A percentile compares a stretch with the other conserved stretches of the same genome.
Conservation (phyloP, 2,113 vertebrate species). For the Hemiprocne comata region DNA sequence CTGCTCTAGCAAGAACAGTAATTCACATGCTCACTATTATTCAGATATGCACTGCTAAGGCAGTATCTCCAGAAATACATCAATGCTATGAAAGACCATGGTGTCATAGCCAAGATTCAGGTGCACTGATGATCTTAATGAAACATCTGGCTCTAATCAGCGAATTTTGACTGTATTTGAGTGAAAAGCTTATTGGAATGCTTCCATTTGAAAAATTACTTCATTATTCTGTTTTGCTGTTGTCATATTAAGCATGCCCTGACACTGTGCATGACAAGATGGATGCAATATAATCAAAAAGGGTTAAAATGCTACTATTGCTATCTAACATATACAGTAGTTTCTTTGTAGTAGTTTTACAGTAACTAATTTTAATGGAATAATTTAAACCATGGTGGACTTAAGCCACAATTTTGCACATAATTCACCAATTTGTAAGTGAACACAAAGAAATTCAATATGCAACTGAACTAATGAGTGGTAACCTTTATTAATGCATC, state of each 20-base stretch:
- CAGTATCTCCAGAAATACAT: background rate
- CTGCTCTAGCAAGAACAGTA: background rate
- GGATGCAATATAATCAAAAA: background rate
- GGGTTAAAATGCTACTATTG: background rate
- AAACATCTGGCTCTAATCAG: background rate
- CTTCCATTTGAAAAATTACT: background rate
- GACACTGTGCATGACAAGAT: background rate
- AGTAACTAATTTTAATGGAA: background rate
- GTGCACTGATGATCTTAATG: background rate
- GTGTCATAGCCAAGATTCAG: background rate
- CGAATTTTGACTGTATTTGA: background rate
- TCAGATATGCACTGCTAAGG: background rate
- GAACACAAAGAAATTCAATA: slow-evolving; percentile 39
- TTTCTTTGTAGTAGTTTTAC: background rate
- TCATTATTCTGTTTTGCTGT: background rate
- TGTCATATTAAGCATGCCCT: background rate
- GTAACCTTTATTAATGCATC: slow-evolving; percentile 36
- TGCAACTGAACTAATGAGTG: background rate
- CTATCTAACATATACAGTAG: background rate
- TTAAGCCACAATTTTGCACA: background rate
- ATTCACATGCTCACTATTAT: background rate
- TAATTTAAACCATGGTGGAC: background rate
- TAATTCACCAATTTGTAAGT: background rate
- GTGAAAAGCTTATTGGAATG: background rate
- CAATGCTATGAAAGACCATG: background rate